Conservation (phyloP, 1,140 invertebrate species). For the Rhizoglyphus robini region DNA sequence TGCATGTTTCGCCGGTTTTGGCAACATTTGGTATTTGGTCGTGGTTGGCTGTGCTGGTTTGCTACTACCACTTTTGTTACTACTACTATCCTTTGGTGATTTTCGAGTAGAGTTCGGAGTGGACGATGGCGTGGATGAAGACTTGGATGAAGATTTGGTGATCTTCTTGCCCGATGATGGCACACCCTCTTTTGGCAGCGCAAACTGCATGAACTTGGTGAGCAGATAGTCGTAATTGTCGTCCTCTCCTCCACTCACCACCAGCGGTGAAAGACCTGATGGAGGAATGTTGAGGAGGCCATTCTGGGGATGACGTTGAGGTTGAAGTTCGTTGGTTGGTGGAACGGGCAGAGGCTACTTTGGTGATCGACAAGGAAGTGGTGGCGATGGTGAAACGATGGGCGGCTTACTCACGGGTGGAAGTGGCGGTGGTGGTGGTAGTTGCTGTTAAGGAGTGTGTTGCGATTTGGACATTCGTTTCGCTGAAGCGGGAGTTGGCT, state of each 20-base stretch:
- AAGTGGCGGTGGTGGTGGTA: too few species aligned
- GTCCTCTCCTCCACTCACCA: neutral
- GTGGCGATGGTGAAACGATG: too few species aligned
- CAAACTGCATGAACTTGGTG: neutral
- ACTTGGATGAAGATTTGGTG: neutral
- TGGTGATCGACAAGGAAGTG: too few species aligned
- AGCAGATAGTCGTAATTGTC: neutral
- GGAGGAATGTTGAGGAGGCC: too few species aligned
- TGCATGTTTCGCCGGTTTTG: neutral
- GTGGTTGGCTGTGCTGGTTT: neutral
- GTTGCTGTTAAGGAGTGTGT: neutral
- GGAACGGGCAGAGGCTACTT: too few species aligned
- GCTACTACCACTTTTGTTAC: neutral
- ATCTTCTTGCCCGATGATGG: neutral
- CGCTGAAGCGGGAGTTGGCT: too few species aligned
- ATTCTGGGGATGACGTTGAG: too few species aligned
- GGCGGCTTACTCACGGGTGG: too few species aligned
- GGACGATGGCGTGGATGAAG: too few species aligned
- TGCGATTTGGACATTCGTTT: neutral
- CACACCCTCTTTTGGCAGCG: neutral
- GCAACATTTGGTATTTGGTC: neutral
- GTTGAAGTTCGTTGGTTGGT: too few species aligned
- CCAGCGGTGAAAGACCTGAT: too few species aligned
- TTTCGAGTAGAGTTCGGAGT: neutral
- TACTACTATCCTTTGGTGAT: neutral